Conservation (phyloP, 2,797 vertebrate species). For the Oreochromis mossambicus region DNA sequence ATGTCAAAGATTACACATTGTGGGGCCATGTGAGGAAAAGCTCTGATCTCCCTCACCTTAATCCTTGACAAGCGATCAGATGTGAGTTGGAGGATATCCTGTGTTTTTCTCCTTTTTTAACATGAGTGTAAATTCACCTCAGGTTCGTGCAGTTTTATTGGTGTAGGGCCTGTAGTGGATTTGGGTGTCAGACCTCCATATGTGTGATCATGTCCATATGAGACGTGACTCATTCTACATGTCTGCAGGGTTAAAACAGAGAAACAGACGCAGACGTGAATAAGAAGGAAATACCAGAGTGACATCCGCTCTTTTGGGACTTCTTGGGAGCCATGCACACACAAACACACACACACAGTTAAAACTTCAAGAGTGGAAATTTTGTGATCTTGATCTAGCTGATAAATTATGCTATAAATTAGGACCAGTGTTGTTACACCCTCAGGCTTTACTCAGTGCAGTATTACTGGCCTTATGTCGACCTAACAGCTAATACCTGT, state of each 20-base stretch:
- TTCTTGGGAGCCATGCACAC: background rate
- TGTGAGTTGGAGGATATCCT: slow-evolving; percentile 13
- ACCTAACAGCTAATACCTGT: background rate
- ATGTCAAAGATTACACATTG: slow-evolving; percentile 12
- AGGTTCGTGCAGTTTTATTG: slow-evolving; percentile 20
- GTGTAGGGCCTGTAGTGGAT: background rate
- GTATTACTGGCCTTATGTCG: background rate
- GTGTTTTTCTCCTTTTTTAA: slow-evolving; percentile 1
- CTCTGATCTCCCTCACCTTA: slow-evolving; percentile 41
- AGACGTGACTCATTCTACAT: background rate
- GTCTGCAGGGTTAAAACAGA: background rate
- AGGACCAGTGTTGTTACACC: background rate
- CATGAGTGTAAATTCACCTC: slow-evolving; percentile 26
- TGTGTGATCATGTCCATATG: slow-evolving; percentile 46
- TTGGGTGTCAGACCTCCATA: slow-evolving; percentile 10
- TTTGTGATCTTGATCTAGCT: background rate
- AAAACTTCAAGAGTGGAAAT: background rate
- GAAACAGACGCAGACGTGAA: background rate
- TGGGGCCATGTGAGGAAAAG: background rate
- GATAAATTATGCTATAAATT: slow-evolving; percentile 2
- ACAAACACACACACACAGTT: background rate
- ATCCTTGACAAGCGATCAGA: slow-evolving; percentile 49
- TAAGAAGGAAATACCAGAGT: slow-evolving; percentile 20
- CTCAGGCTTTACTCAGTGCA: background rate
- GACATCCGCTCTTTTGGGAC: background rate